Conservation (phyloP, 2,113 vertebrate species). For the Eudorcas thomsonii region DNA sequence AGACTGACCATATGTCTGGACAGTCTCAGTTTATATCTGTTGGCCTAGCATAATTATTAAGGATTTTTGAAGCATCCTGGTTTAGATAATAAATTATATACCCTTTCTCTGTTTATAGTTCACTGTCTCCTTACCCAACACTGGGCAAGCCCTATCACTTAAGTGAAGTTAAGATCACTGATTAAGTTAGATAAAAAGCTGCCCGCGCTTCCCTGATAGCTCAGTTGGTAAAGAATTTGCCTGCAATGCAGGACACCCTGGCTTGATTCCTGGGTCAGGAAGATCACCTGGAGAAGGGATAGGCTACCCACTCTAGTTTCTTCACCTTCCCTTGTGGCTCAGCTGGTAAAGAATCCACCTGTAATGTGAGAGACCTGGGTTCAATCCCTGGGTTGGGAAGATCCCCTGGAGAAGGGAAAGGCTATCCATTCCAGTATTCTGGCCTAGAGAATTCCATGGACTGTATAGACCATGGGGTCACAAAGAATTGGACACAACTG, state of each 20-base stretch:
- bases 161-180: background rate
- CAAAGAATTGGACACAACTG: background rate
- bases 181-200: background rate
- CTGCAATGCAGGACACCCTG: background rate
- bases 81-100: background rate
- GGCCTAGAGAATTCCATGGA: background rate
- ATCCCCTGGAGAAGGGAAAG: background rate
- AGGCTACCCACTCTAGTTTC: background rate
- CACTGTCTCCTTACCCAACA: background rate
- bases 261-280: background rate
- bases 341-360: background rate
- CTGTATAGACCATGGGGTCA: background rate
- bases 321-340: background rate
- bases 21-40: background rate
- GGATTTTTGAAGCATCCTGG: background rate
- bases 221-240: background rate
- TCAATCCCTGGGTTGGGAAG: background rate
- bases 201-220: background rate
- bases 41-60: background rate
- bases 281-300: background rate
- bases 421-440: background rate
- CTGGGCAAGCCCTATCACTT: background rate
- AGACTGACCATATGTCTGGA: background rate
- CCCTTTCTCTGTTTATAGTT: background rate
- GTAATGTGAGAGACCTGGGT: background rate